Conservation (phyloP, 2,113 vertebrate species). For the Pseudonaja textilis region DNA sequence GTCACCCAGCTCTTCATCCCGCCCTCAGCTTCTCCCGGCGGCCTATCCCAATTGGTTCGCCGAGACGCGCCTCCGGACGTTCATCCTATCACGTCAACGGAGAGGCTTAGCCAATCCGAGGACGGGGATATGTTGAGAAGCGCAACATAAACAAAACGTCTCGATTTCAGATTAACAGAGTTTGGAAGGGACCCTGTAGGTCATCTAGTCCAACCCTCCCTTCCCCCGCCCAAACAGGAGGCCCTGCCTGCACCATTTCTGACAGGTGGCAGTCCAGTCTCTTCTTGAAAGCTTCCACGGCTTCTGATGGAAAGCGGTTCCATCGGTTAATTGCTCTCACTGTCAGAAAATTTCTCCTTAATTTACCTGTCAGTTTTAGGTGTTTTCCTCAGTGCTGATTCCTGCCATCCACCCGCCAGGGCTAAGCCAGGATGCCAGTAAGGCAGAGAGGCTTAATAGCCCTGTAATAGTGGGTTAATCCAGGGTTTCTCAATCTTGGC, state of each 20-base stretch:
- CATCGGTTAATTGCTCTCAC: too few relatives aligned
- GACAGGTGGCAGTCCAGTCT: too few relatives aligned
- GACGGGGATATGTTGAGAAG: neutral
- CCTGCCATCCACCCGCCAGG: neutral
- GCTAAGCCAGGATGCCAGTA: neutral
- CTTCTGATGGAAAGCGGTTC: too few relatives aligned
- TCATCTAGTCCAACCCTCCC: too few relatives aligned
- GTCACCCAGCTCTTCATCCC: neutral
- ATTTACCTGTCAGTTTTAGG: neutral
- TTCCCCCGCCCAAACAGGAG: too few relatives aligned
- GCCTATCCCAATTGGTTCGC: neutral
- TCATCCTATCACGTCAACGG: neutral
- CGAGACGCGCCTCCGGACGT: rapidly evolving
- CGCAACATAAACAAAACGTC: neutral
- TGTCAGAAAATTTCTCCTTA: neutral
- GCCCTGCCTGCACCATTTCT: too few relatives aligned
- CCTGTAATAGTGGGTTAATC: neutral
- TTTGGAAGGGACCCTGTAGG: too few relatives aligned
- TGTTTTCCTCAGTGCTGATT: neutral
- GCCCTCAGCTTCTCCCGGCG: neutral
- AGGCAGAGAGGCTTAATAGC: neutral
- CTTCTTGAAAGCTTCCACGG: too few relatives aligned
- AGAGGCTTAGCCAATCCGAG: neutral
- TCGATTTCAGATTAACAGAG: too few relatives aligned
- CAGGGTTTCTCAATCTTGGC: neutral